Conservation (phyloP, 1,140 invertebrate genomes). For the Drosophila trapezifrons region DNA sequence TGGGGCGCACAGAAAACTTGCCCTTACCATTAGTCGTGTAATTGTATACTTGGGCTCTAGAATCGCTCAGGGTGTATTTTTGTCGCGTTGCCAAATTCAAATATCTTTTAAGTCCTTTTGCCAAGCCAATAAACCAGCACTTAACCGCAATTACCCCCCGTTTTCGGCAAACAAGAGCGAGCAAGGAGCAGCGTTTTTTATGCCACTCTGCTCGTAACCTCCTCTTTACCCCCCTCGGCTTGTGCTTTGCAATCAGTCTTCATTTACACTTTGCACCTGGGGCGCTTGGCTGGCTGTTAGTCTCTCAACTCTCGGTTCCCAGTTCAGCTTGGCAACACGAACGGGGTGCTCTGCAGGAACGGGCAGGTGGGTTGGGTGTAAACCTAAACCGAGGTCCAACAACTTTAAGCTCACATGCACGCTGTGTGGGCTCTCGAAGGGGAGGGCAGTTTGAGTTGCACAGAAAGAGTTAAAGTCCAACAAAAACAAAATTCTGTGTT, state of each 20-base stretch:
- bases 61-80: conserved; percentile 30
- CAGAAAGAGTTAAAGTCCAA: conserved; percentile 29
- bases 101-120: conserved; percentile 79
- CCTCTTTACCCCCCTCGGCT: conserved; percentile 43
- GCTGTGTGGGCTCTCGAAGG: conserved; percentile 15
- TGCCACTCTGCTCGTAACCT: conserved; percentile 31
- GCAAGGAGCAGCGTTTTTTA: conserved; percentile 65
- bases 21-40: conserved; percentile 54
- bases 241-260: conserved; percentile 79
- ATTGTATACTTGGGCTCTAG: conserved; percentile 13
- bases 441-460: conserved; percentile 19
- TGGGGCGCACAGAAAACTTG: conserved; percentile 33
- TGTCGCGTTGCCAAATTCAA: conserved; percentile 58
- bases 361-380: conserved; percentile 3
- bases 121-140: conserved; percentile 81
- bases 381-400: conserved; percentile 49
- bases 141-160: conserved; percentile 82
- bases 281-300: conserved; percentile 57
- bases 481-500: conserved; percentile 24
- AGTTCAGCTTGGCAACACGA: conserved; percentile 56
- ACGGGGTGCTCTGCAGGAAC: conserved; percentile 25
- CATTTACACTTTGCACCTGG: conserved; percentile 82
- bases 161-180: conserved; percentile 69
- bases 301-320: conserved; percentile 35
- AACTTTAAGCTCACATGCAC: conserved; percentile 74